Evolutionary conservation across 2,888 invertebrate species (phyloP).

Genomic region (Pseudococcus jackbeardsleyi): DNA sequence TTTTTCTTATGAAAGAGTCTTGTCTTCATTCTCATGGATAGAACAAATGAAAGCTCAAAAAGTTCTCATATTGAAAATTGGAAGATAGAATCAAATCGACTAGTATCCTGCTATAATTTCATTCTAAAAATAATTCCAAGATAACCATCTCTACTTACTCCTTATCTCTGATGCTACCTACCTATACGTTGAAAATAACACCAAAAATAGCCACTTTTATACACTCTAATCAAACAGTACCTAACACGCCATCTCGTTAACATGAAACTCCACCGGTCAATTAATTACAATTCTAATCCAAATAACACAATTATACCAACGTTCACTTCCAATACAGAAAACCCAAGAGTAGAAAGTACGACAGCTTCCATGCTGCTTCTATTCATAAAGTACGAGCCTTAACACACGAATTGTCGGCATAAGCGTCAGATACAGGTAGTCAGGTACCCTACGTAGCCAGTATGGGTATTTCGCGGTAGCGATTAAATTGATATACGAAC

Average conservation of each 20-base stretch:
- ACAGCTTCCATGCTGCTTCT: not conserved
- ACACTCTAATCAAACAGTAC: not conserved
- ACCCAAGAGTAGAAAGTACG: not conserved
- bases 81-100: no score
- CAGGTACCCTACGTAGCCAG: not conserved
- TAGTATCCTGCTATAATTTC: no score
- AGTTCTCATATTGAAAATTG: no score
- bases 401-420: not conserved
- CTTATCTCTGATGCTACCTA: not conserved
- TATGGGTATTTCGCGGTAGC: not conserved
- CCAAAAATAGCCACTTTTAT: not conserved
- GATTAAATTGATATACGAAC: constrained; percentile 24
- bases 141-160: not conserved
- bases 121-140: not conserved
- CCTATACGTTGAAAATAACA: not conserved
- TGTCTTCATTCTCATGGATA: no score
- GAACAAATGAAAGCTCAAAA: no score
- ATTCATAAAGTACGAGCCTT: not conserved
- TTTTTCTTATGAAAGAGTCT: no score
- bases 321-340: not conserved
- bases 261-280: not conserved
- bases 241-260: not conserved
- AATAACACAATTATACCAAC: constrained; percentile 10
- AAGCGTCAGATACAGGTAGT: no score
- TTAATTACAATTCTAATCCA: constrained; percentile 21